A percentile compares a stretch with the other conserved stretches of the same genome.
Conservation (phyloP, 2,888 invertebrate species). For the Griposia aprilina region DNA sequence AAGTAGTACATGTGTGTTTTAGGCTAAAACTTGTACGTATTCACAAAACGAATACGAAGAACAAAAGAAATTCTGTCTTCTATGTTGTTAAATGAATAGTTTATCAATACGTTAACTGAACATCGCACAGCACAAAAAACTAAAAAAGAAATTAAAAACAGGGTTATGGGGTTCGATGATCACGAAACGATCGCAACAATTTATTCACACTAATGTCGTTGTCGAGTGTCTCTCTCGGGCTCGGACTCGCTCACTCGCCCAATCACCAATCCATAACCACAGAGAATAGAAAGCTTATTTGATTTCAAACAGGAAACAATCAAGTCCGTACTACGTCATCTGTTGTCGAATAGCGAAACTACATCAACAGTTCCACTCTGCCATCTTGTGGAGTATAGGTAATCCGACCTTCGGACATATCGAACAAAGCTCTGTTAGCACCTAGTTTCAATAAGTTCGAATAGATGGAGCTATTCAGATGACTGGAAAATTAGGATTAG, state of each 20-base stretch:
- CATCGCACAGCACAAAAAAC: not conserved
- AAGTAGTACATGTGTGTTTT: no score
- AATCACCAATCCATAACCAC: conserved; percentile 2
- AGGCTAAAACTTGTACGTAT: not conserved
- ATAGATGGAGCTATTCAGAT: conserved; percentile 38
- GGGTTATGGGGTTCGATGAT: conserved; percentile 13
- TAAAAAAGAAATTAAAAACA: not conserved
- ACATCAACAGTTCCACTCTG: conserved; percentile 14
- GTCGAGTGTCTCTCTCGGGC: not conserved
- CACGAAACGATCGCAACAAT: not conserved
- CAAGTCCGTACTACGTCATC: conserved; percentile 20
- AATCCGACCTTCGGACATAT: not conserved
- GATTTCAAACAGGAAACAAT: conserved; percentile 29
- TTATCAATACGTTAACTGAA: not conserved
- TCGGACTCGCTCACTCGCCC: not conserved
- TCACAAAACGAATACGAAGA: not conserved
- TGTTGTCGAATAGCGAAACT: conserved; percentile 49
- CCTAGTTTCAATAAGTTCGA: not conserved
- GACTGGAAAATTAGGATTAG: not conserved
- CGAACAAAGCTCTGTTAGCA: not conserved
- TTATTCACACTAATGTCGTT: not conserved
- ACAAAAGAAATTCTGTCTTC: not conserved
- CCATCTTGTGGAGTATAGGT: conserved; percentile 37
- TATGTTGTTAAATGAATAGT: not conserved
- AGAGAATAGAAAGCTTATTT: not conserved